phyloP scores from a whole-genome alignment of 2,888 invertebrate genomes.

The Orgyia antiqua region DNA sequence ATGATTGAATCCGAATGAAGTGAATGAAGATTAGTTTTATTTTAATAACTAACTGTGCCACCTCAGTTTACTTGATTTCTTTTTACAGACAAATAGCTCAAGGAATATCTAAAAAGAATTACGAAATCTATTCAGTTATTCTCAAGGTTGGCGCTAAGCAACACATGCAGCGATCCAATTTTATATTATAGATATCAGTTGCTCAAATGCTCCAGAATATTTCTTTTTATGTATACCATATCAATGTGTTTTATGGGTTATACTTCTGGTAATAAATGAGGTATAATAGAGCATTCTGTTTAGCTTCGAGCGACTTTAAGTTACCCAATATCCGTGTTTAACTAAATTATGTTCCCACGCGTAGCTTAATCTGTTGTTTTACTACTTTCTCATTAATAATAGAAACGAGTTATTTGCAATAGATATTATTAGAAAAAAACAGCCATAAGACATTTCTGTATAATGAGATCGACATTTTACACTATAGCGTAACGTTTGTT shows the following conservation, averaged over 20 bases:
- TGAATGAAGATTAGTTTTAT: no score
- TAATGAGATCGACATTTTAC: conserved; percentile 10
- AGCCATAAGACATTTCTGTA: conserved; percentile 20
- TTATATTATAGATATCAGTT: no score
- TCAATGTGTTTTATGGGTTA: neutral
- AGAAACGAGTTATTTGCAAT: conserved; percentile 28
- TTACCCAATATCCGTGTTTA: conserved; percentile 29
- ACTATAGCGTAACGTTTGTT: conserved; percentile 12
- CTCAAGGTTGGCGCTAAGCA: no score
- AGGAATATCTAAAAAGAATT: no score
- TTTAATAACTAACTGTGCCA: no score
- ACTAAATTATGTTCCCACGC: conserved; percentile 33
- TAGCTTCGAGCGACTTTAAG: conserved; percentile 33
- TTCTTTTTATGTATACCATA: neutral
- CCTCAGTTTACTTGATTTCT: no score
- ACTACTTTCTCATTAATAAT: conserved; percentile 28
- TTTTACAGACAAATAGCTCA: no score
- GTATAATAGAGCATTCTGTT: conserved; percentile 31
- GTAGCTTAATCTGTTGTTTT: conserved; percentile 25
- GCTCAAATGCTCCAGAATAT: no score
- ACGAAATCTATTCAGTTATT: no score
- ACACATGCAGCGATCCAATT: no score
- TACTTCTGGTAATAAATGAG: conserved; percentile 33
- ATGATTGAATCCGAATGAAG: no score
- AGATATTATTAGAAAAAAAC: conserved; percentile 15